Base-by-base conservation (phyloP, 2,888 invertebrate genomes). In the Drosophila buzzatii region DNA sequence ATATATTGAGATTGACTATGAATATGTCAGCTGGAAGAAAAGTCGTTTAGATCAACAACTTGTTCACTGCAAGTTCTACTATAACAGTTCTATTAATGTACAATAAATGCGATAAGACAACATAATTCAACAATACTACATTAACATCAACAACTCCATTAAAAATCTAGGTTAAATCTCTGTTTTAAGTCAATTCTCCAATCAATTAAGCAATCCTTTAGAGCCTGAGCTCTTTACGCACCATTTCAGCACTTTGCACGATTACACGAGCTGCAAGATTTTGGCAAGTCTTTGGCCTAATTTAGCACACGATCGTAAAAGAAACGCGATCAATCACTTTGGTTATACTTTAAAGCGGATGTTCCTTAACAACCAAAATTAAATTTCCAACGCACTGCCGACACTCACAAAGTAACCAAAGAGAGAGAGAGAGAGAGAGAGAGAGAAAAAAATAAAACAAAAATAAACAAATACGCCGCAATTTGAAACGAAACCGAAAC, bases 401-500 rank as follows among this genome's bases (percentile, higher is more conserved):
- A 37, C 33, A 42, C 42, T 57, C 70, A 70, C 58, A 12, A 33
- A 31, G 20, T 68, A 33, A 44, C 20, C 44, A 60, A 31, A 58
- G 37, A 71, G 41, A 8, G n/a, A 2, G 39, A 39, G 39, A n/a
- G n/a, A n/a, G n/a, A 16, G 5, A 37, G 6, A 37, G 37, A 37
- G 37, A 37, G 14, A 37, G 4, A 37, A 2, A 37, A 7, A 31
- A 31, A 39, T 10, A 44, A 31, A 37, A 62, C 41, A 53, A 35
- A 63, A 35, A 63, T 44, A 61, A 41, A 39, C 23, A 49, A 35
- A 33, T 37, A 10, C 61, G 41, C 33, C 55, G 23, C 51, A 58
- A 58, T 42, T 35, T 64, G 10, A 33, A 51, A 55, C 65, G 63
- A 70, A 66, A 67, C 62, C 72, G 66, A 82, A 74, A 69, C 73